phyloP scores from a whole-genome alignment of 2,113 vertebrate genomes.

The Lutjanus erythropterus region DNA sequence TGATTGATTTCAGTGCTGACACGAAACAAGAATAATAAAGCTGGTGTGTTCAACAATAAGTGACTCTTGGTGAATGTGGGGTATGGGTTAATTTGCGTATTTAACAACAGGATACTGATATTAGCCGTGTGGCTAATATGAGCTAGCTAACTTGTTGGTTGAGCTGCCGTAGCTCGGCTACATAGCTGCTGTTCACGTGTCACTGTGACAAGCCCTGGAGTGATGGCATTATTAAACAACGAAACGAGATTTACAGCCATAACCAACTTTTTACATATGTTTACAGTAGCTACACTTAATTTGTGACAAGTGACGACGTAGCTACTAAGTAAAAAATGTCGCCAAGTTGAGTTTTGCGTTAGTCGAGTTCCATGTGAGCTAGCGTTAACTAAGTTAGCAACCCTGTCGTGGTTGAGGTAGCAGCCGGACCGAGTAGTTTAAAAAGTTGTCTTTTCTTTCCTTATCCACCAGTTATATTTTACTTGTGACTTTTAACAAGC shows the following conservation, averaged over 20 bases:
- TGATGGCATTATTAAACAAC: conserved; percentile 39
- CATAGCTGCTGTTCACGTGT: conserved; percentile 81
- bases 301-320: too few relatives aligned
- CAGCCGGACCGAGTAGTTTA: too few relatives aligned
- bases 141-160: conserved; percentile 61
- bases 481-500: not conserved
- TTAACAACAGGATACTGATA: not conserved
- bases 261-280: rapidly evolving
- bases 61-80: rapidly evolving
- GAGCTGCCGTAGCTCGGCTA: conserved; percentile 42
- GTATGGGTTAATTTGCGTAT: not conserved
- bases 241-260: not conserved
- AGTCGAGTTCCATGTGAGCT: conserved; percentile 42
- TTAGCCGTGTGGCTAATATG: conserved; percentile 45
- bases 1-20: not conserved
- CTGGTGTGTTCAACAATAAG: not conserved
- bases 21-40: not conserved
- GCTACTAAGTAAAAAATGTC: too few relatives aligned
- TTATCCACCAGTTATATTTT: not conserved
- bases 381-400: conserved; percentile 44
- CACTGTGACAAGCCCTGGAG: conserved; percentile 70
- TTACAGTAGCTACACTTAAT: rapidly evolving
- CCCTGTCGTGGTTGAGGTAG: not conserved
- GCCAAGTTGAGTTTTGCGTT: not conserved
- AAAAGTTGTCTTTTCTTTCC: not conserved